Conservation (phyloP, 2,113 vertebrate genomes). For the Suncus etruscus region DNA sequence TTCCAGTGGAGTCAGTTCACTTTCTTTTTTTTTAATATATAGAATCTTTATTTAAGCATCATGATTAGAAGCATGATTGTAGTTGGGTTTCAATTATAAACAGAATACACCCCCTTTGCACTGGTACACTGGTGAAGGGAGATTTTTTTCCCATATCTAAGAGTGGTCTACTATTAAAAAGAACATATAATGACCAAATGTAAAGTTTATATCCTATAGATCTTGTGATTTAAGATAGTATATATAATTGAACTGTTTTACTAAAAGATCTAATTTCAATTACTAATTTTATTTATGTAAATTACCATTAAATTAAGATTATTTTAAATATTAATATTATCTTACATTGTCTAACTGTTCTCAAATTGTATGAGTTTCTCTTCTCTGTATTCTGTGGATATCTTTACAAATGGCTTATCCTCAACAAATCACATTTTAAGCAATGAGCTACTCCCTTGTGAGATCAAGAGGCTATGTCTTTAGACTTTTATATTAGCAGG, state of each 20-base stretch:
- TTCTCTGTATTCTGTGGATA: not conserved
- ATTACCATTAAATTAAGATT: not conserved
- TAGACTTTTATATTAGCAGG: not conserved
- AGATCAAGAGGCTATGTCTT: not conserved
- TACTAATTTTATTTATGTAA: not conserved
- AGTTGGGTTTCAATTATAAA: too few relatives aligned
- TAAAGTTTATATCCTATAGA: not conserved
- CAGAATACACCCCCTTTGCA: too few relatives aligned
- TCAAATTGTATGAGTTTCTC: not conserved
- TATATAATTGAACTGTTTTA: not conserved
- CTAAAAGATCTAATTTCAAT: not conserved
- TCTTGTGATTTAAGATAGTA: not conserved
- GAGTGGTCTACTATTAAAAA: not conserved
- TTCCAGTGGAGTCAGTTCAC: not conserved
- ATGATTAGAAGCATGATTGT: too few relatives aligned
- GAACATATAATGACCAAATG: not conserved
- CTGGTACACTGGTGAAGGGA: too few relatives aligned
- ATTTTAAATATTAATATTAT: not conserved
- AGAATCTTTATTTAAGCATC: too few relatives aligned
- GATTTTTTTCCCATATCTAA: not conserved
- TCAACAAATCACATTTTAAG: not conserved
- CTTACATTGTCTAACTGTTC: not conserved
- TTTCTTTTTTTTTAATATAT: too few relatives aligned
- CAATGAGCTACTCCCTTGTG: not conserved
- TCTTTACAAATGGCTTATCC: not conserved